These are phyloP conservation scores for Linurgus olivaceus DNA, from an alignment of 2,797 vertebrate species.

Conservation along the genomic window DNA sequence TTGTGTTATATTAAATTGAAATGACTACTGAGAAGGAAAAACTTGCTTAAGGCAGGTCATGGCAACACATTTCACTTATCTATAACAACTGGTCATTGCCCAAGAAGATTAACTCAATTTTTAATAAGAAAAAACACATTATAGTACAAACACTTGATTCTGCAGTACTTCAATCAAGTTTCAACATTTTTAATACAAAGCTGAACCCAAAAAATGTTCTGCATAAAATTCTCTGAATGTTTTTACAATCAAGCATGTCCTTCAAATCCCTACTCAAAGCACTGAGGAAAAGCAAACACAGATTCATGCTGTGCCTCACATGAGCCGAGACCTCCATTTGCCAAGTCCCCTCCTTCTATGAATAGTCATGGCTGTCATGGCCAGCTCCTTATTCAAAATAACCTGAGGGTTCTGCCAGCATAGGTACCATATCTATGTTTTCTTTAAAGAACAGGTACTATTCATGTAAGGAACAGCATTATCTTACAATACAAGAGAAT, in stretches of 20 bases:
- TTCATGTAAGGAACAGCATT: not conserved
- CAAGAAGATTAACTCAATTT: not conserved
- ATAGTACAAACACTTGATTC: not conserved
- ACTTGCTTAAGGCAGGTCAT: not conserved
- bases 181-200: not conserved
- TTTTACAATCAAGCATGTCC: not conserved
- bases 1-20: not conserved
- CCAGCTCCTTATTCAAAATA: not conserved
- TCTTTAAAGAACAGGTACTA: not conserved
- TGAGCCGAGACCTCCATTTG: not conserved
- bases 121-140: not conserved
- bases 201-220: not conserved
- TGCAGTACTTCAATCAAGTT: not conserved
- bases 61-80: not conserved
- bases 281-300: not conserved
- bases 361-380: not conserved
- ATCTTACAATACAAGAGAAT: not conserved
- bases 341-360: not conserved
- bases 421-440: not conserved
- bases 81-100: not conserved
- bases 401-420: not conserved
- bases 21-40: not conserved
- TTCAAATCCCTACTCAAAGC: not conserved
- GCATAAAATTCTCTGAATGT: not conserved
- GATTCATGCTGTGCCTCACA: not conserved